phyloP scores from a whole-genome alignment of 2,888 invertebrate species.

The Yponomeuta cagnagella region DNA sequence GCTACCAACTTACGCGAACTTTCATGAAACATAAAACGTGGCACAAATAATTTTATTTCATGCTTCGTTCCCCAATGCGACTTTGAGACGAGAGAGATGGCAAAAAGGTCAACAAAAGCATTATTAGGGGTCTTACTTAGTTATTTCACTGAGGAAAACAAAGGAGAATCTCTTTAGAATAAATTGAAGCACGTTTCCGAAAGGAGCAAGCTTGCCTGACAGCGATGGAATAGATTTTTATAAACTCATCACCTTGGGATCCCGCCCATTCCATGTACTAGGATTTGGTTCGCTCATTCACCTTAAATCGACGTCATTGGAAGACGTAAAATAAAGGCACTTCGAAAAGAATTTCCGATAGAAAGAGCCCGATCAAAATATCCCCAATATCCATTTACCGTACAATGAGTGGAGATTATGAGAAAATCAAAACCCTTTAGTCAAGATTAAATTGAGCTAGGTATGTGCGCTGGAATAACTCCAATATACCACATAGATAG shows the following conservation, averaged over 20 bases:
- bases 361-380: slow-evolving; percentile 60
- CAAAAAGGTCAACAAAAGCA: slow-evolving; percentile 1
- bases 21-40: slow-evolving; percentile 1
- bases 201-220: slow-evolving; percentile 43
- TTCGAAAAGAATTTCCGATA: slow-evolving; percentile 67
- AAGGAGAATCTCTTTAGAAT: slow-evolving; percentile 10
- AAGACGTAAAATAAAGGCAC: slow-evolving; percentile 66
- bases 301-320: slow-evolving; percentile 71
- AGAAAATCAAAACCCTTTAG: slow-evolving; percentile 62
- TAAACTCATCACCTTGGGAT: slow-evolving; percentile 69
- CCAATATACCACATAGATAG: not conserved
- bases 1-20: not conserved
- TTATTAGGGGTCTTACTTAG: not conserved
- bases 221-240: slow-evolving; percentile 64
- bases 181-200: slow-evolving; percentile 11
- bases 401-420: slow-evolving; percentile 67
- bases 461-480: slow-evolving; percentile 29
- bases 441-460: slow-evolving; percentile 30
- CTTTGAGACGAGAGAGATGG: slow-evolving; percentile 1
- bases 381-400: slow-evolving; percentile 70
- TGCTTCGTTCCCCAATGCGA: not conserved
- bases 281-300: slow-evolving; percentile 71
- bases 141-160: slow-evolving; percentile 1
- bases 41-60: slow-evolving; percentile 2
- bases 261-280: slow-evolving; percentile 70